Conservation (phyloP, 2,888 invertebrate species). For the Macaria liturata region DNA sequence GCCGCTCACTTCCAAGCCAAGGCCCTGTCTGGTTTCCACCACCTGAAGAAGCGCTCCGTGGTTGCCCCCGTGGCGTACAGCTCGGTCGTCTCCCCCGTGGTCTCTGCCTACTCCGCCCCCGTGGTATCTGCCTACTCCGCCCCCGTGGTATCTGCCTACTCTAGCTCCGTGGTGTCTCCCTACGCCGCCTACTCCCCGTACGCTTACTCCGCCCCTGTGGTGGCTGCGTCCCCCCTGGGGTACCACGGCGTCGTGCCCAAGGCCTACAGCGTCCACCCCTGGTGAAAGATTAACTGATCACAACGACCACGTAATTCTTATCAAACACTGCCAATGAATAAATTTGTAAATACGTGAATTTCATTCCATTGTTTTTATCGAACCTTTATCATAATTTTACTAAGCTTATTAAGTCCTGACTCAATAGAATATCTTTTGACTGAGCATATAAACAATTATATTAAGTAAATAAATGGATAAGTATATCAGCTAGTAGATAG, state of each 20-base stretch:
- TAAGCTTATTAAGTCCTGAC: too few relatives aligned
- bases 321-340: constrained; percentile 24
- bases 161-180: constrained; percentile 36
- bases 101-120: constrained; percentile 35
- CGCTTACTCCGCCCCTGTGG: constrained; percentile 23
- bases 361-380: not conserved
- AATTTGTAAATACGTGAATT: constrained; percentile 17
- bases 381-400: not conserved
- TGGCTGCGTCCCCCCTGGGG: constrained; percentile 34
- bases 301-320: constrained; percentile 6
- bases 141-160: constrained; percentile 40
- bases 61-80: constrained; percentile 49
- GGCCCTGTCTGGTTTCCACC: constrained; percentile 66
- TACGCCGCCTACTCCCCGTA: constrained; percentile 22
- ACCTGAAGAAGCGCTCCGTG: constrained; percentile 67
- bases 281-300: constrained; percentile 33
- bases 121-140: constrained; percentile 37
- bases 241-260: constrained; percentile 41
- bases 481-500: too few relatives aligned
- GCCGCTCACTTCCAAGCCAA: constrained; percentile 74
- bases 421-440: too few relatives aligned
- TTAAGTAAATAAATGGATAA: too few relatives aligned
- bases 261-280: constrained; percentile 47
- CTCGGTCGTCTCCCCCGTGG: constrained; percentile 41
- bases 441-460: too few relatives aligned